Evolutionary conservation across 2,113 vertebrate species (phyloP).

Genomic region (Coturnix japonica): DNA sequence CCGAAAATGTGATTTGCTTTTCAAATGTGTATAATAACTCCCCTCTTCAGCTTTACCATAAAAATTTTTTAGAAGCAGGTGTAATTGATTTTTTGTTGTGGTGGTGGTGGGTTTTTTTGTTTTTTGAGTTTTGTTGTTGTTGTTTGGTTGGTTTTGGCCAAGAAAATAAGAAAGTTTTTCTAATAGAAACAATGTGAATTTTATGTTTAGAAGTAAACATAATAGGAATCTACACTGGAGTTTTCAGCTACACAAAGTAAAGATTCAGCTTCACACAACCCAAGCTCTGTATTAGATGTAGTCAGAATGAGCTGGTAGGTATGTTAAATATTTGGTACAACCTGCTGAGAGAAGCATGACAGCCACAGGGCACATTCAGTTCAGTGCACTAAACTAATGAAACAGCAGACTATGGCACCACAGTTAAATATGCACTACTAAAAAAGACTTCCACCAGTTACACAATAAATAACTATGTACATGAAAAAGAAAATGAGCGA

Average conservation of each 20-base stretch:
- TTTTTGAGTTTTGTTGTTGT: not conserved
- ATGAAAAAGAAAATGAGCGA: not conserved
- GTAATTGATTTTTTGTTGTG: no score
- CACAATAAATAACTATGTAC: not conserved
- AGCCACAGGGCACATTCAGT: not conserved
- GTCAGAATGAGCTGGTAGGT: not conserved
- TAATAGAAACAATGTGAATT: not conserved
- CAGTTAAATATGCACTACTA: not conserved
- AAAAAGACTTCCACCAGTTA: not conserved
- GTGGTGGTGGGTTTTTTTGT: no score
- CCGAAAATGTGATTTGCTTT: not conserved
- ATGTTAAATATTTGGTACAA: constrained; percentile 5
- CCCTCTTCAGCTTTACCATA: not conserved
- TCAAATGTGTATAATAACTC: not conserved
- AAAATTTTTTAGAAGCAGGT: not conserved
- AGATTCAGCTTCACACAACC: not conserved
- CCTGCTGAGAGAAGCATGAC: not conserved
- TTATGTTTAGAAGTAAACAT: not conserved
- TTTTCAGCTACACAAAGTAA: not conserved
- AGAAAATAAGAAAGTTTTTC: not conserved
- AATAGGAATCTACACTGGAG: not conserved
- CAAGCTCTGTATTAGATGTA: not conserved
- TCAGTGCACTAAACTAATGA: not conserved
- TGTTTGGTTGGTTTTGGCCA: not conserved
- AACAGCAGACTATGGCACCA: not conserved